These are phyloP conservation scores for Brachypteracias leptosomus DNA, from an alignment of 2,113 vertebrate genomes.

Conservation along the genomic window DNA sequence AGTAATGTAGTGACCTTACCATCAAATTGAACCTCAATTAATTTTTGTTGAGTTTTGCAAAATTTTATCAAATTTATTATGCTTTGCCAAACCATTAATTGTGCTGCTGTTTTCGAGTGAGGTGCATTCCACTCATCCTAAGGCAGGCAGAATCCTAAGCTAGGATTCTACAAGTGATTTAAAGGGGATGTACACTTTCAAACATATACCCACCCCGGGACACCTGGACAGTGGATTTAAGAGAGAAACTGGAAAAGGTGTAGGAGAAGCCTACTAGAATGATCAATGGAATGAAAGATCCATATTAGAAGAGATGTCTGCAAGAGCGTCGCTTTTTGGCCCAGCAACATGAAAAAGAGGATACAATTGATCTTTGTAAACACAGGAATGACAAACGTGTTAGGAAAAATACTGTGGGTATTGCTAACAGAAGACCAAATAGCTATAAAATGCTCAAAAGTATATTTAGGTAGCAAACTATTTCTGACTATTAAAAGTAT, in stretches of 20 bases:
- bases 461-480: background rate
- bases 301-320: background rate
- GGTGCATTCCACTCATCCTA: too few species aligned
- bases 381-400: background rate
- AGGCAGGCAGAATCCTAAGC: too few species aligned
- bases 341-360: background rate
- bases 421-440: background rate
- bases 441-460: background rate
- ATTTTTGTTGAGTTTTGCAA: too few species aligned
- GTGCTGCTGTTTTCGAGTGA: too few species aligned
- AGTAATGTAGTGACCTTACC: too few species aligned
- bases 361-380: background rate
- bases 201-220: background rate
- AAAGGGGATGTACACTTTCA: too few species aligned
- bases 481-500: background rate
- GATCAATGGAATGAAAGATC: background rate
- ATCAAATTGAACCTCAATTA: too few species aligned
- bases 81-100: too few species aligned
- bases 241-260: background rate
- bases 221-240: background rate
- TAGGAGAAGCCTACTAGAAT: background rate
- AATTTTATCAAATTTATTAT: too few species aligned
- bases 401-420: background rate
- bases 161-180: too few species aligned
- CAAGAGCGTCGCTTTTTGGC: background rate